These are phyloP conservation scores for Trogon melanurus DNA, from an alignment of 2,113 vertebrate species.

Conservation along the genomic window DNA sequence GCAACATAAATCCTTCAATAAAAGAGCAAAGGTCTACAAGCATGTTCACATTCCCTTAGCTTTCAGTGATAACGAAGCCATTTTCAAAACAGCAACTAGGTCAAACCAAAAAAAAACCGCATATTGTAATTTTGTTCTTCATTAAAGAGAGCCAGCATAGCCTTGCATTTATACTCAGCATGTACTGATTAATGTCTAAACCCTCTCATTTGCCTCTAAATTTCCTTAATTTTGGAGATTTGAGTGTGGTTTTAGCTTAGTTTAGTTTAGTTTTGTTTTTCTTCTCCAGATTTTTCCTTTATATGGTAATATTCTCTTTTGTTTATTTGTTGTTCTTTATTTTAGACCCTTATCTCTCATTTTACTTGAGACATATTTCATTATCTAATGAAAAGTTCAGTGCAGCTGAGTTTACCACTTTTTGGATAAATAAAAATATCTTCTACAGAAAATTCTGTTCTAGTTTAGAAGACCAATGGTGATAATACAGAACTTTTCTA, in stretches of 20 bases:
- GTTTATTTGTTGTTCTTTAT: neutral
- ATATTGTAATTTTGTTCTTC: neutral
- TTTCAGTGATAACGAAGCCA: slow-evolving; percentile 36
- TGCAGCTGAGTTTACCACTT: neutral
- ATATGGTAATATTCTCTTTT: neutral
- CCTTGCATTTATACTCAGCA: neutral
- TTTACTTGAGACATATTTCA: neutral
- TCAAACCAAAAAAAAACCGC: neutral
- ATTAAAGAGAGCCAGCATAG: neutral
- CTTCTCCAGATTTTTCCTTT: neutral
- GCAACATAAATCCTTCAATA: slow-evolving; percentile 63
- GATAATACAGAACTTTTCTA: slow-evolving; percentile 6
- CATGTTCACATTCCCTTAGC: slow-evolving; percentile 13
- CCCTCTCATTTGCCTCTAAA: neutral
- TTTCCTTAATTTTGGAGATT: neutral
- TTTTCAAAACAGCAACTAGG: slow-evolving; percentile 60
- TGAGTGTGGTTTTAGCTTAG: accelerated
- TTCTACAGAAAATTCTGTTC: neutral
- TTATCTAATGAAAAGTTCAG: neutral
- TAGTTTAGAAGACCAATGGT: neutral
- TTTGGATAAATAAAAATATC: neutral
- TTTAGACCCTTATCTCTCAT: neutral
- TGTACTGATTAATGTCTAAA: neutral
- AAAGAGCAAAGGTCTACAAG: slow-evolving; percentile 54
- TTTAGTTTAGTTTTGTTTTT: no score